Evolutionary conservation across 92 coral and sea anemone species (phyloP), one percentile per base, ranked within the genome.

Genomic region (Epizoanthus stellaris): DNA sequence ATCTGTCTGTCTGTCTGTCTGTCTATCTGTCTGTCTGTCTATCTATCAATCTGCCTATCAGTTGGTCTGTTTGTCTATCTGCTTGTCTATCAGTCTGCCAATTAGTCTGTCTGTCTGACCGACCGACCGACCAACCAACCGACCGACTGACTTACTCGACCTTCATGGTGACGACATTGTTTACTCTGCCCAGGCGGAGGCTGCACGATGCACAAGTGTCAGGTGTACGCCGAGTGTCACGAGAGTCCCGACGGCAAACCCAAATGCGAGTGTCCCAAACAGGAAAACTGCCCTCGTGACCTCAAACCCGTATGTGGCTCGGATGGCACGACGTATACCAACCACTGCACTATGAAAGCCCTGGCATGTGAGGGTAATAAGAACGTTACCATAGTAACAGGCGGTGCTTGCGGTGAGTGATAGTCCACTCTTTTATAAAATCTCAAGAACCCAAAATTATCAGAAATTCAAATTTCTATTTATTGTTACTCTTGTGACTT

Each of bases 201-300:
- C 14, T 97, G 99, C 82, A 87, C 95, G 19, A 71, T 93, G 69
- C 82, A 82, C 81, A 91, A 73, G 91, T 97, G 99, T 79, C 89
- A 86, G 34, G 79, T 76, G 85, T 88, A 94, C 86, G 95, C 99
- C 5, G 85, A 89, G 23, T 97, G 99, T 77, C 86, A 88, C 85
- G 94, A 91, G 67, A 86, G 92, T n/a, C 92, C 94, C 12, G 93
- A 93, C 76, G 89, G 93, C 67, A 93, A 95, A 40, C 94, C 95
- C 61, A 88, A 81, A 57, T 97, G 99, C 85, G 93, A 89, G 79
- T 97, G 99, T 88, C 98, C 98, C 3, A 80, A 70, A 85, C 93
- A 89, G 56, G 85, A 92, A 38, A 59, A 84, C 80, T 97, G 99
- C 75, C 62, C 84, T 9, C 40, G 70, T 1, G 67, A 86, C 15